Percentiles rank a stretch among this genome's conserved stretches.
These are phyloP conservation scores for Grantiella picta DNA, from an alignment of 2,113 vertebrate genomes.

Conservation along the genomic window DNA sequence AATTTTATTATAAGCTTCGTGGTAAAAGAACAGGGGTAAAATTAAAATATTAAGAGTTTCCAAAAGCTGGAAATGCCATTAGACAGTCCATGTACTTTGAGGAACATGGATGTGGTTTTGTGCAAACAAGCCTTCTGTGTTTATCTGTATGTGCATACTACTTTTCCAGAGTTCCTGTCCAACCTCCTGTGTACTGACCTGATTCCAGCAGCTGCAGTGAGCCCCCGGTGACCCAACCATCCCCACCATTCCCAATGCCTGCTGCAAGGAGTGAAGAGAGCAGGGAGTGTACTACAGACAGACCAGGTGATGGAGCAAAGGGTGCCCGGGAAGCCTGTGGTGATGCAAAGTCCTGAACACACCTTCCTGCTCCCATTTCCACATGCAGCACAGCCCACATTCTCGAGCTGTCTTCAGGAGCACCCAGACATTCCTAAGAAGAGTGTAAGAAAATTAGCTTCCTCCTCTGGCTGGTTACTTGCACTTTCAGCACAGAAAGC, in stretches of 20 bases:
- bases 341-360: not conserved
- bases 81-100: rapidly evolving
- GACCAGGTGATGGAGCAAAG: not conserved
- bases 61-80: not conserved
- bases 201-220: not conserved
- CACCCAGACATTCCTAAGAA: not conserved
- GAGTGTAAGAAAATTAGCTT: not conserved
- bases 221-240: not conserved
- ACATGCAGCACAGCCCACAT: not conserved
- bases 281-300: no score
- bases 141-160: not conserved
- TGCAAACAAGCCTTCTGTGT: not conserved
- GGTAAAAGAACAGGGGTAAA: not conserved
- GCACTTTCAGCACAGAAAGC: not conserved
- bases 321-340: not conserved
- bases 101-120: not conserved
- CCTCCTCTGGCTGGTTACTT: not conserved
- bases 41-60: not conserved
- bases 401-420: not conserved
- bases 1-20: not conserved
- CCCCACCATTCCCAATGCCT: no score
- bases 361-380: not conserved
- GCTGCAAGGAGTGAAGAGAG: not conserved
- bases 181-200: not conserved
- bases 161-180: not conserved